Evolutionary conservation across 2,113 vertebrate species (phyloP).

Genomic region (Colossoma macropomum): DNA sequence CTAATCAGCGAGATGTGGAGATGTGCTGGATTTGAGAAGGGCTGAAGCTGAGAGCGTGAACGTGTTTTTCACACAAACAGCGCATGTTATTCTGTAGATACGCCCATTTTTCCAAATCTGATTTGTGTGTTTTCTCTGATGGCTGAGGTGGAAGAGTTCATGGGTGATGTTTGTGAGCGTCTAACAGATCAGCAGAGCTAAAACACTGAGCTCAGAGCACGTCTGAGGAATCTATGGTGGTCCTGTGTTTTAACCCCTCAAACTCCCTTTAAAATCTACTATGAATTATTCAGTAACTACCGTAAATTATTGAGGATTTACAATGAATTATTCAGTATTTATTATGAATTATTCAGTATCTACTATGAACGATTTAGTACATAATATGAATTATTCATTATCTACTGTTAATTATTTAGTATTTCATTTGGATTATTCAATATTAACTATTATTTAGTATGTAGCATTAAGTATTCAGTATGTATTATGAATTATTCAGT

Average conservation of each 20-base stretch:
- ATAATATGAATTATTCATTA: too few species aligned
- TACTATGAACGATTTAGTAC: too few species aligned
- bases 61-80: neutral
- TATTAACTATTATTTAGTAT: too few species aligned
- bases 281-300: neutral
- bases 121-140: neutral
- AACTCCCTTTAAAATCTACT: neutral
- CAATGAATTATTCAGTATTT: neutral
- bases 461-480: too few species aligned
- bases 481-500: too few species aligned
- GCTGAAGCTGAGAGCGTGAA: neutral
- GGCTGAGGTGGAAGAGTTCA: neutral
- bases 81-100: neutral
- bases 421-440: too few species aligned
- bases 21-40: neutral
- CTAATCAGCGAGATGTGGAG: neutral
- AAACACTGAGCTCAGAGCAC: neutral
- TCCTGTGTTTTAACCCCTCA: neutral
- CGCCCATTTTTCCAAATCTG: neutral
- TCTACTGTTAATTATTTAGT: too few species aligned
- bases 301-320: neutral
- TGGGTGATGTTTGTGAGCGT: neutral
- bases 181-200: neutral
- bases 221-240: neutral
- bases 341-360: too few species aligned